These are phyloP conservation scores for Edolisoma coerulescens DNA, from an alignment of 2,113 vertebrate genomes.

Conservation along the genomic window DNA sequence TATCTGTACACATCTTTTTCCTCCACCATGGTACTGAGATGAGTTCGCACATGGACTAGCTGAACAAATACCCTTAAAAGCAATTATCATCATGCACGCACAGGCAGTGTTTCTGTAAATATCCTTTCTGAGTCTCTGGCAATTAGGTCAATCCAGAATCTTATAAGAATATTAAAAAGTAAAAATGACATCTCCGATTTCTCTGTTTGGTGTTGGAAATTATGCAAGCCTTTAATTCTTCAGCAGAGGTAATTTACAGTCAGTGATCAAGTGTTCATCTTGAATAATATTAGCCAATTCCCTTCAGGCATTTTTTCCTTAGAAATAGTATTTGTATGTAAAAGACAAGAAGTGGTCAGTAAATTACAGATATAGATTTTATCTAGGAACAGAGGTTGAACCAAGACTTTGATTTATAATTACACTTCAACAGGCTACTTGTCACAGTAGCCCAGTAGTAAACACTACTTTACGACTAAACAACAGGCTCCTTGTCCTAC, in stretches of 20 bases:
- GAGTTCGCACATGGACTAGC: background rate
- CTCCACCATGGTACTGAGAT: background rate
- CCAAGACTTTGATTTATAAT: conserved; percentile 30
- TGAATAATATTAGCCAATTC: conserved; percentile 33
- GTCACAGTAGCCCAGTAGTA: conserved; percentile 26
- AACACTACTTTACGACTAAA: background rate
- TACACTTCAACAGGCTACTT: conserved; percentile 54
- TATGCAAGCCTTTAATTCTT: conserved; percentile 38
- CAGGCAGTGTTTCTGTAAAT: background rate
- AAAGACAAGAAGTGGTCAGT: conserved; percentile 38
- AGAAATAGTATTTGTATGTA: conserved; percentile 49
- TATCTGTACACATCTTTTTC: background rate
- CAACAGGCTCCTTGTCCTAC: background rate
- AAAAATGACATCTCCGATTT: background rate
- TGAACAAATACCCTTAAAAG: background rate
- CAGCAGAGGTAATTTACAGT: conserved; percentile 5
- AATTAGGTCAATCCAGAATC: background rate
- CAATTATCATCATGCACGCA: background rate
- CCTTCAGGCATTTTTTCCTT: conserved; percentile 44
- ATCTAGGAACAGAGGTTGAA: conserved; percentile 16
- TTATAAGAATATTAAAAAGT: background rate
- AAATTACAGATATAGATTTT: conserved; percentile 49
- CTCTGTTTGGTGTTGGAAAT: background rate
- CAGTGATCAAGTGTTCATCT: conserved; percentile 33
- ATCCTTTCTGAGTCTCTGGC: background rate